These are phyloP conservation scores for Seladonia tumulorum DNA, from an alignment of 2,888 invertebrate genomes.

Conservation along the genomic window DNA sequence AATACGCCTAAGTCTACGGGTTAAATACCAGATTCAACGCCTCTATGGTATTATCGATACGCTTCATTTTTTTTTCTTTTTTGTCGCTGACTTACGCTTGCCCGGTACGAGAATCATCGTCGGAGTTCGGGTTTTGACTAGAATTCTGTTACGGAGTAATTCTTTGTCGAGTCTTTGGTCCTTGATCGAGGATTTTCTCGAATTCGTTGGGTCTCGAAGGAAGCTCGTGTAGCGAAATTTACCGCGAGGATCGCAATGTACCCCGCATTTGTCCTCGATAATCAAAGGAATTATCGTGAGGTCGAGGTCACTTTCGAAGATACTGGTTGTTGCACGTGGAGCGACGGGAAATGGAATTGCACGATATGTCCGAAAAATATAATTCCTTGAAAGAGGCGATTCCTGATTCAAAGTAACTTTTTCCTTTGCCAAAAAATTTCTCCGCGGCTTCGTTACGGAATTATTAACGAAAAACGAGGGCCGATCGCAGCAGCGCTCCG, in stretches of 20 bases:
- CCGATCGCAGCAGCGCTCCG: too few relatives aligned
- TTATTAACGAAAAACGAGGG: too few relatives aligned
- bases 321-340: not conserved
- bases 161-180: conserved; percentile 70
- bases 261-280: conserved; percentile 22
- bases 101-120: conserved; percentile 47
- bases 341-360: not conserved
- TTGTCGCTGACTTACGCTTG: conserved; percentile 47
- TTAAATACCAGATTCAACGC: conserved; percentile 66
- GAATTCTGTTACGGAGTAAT: conserved; percentile 48
- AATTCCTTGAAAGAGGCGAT: not conserved
- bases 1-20: conserved; percentile 39
- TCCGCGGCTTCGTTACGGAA: too few relatives aligned
- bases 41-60: conserved; percentile 45
- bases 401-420: too few relatives aligned
- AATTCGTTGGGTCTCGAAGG: conserved; percentile 66
- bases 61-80: conserved; percentile 34
- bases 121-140: conserved; percentile 59
- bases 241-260: conserved; percentile 29
- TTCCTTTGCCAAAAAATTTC: too few relatives aligned
- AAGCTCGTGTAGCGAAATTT: conserved; percentile 51
- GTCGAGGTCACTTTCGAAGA: not conserved
- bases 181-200: conserved; percentile 59
- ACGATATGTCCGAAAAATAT: not conserved
- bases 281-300: conserved; percentile 10